Evolutionary conservation across 2,113 vertebrate genomes (phyloP), one percentile per base, ranked within the genome.

Genomic region (Gymnobelideus leadbeateri): DNA sequence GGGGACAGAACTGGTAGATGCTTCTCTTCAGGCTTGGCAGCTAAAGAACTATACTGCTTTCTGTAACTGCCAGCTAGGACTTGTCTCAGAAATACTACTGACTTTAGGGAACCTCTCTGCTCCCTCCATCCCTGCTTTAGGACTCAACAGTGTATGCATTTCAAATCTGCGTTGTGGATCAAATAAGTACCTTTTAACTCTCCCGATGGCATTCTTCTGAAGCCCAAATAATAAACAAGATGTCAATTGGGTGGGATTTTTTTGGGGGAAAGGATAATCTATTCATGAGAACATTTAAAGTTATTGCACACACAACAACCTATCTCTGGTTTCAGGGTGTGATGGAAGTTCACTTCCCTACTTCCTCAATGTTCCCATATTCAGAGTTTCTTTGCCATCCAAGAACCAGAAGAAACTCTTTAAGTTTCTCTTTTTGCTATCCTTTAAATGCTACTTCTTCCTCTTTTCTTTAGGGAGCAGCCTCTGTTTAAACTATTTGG

Each of bases 401-500:
- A 24, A 50, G 37, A 91, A 91, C 37, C 92, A 46, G 54, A 90
- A 97, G 89, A 10, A 93, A 91, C 26, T 51, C 49, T 50, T 50
- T 28, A 61, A 90, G 54, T 11, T 89, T 89, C 50, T 93, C 26
- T 94, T 89, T 77, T 52, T 37, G 89, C 37, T 77, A 77, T n/a
- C 31, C 61, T n/a, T 77, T 43, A 84, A 84, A 46, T 94, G 89
- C 93, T 24, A 43, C 89, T 94, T 49, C 90, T 95, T 93, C 92
- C 90, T 94, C 10, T 93, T 96, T 91, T 93, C 96, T 96, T 6
- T 19, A 94, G 94, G 90, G 91, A 96, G 94, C 91, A 89, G 92
- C n/a, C 97, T 98, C 94, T 96, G 90, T 93, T 97, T 95, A 95
- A 97, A 96, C 93, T 97, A 95, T 97, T 97, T 92, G 94, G 97